These are phyloP conservation scores for Brachyhypopomus occidentalis DNA, from an alignment of 2,113 vertebrate species.

Conservation along the genomic window DNA sequence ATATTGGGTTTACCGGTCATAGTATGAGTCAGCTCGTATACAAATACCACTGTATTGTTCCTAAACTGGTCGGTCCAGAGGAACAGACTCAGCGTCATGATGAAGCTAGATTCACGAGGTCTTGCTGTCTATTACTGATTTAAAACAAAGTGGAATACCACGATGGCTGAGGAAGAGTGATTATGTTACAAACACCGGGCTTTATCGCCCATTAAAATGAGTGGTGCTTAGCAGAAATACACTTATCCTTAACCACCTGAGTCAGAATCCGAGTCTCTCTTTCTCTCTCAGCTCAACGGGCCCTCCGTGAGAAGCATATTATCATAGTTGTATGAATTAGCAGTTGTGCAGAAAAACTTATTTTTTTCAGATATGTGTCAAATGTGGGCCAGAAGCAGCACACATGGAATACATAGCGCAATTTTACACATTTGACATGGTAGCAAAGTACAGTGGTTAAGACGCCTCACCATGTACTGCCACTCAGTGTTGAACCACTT, in stretches of 20 bases:
- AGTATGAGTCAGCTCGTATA: neutral
- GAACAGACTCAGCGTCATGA: neutral
- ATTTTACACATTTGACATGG: slow-evolving; percentile 39
- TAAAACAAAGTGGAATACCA: slow-evolving; percentile 23
- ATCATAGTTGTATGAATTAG: too few relatives aligned
- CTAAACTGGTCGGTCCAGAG: neutral
- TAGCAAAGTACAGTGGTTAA: slow-evolving; percentile 7
- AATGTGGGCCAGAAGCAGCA: too few relatives aligned
- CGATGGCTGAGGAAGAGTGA: neutral
- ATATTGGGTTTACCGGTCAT: too few relatives aligned
- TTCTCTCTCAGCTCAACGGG: slow-evolving; percentile 4
- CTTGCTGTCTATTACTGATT: slow-evolving; percentile 17
- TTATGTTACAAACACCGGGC: slow-evolving; percentile 15
- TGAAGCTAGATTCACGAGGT: neutral
- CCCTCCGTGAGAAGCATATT: too few relatives aligned
- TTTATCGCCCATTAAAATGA: slow-evolving; percentile 25
- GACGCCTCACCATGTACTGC: slow-evolving; percentile 1
- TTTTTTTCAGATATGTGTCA: too few relatives aligned
- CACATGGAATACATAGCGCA: neutral
- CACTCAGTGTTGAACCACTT: neutral
- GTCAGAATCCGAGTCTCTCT: neutral
- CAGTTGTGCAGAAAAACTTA: too few relatives aligned
- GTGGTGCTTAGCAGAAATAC: neutral
- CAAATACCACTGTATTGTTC: neutral
- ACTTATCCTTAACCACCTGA: too few relatives aligned